phyloP scores from a whole-genome alignment of 1,140 invertebrate species.

The Lepidurus apus region DNA sequence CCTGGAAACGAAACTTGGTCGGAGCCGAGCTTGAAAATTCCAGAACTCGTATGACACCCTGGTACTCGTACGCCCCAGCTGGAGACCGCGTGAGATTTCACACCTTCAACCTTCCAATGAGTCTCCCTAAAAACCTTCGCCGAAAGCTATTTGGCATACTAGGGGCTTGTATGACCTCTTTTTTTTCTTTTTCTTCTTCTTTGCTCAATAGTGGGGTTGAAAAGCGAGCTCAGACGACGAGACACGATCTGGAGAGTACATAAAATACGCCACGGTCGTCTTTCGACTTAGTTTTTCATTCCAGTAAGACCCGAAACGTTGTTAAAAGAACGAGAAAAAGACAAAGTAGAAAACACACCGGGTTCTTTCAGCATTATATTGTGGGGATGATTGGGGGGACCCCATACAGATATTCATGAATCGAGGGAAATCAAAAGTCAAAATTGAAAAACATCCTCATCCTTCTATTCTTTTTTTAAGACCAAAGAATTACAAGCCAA shows the following conservation, averaged over 20 bases:
- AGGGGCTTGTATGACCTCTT: not conserved
- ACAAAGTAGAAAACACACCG: not conserved
- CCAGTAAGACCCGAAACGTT: not conserved
- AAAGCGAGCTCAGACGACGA: not conserved
- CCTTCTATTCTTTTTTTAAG: not conserved
- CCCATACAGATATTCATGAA: slow-evolving; percentile 1
- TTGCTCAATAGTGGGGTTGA: not conserved
- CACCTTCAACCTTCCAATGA: not conserved
- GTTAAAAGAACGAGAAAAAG: not conserved
- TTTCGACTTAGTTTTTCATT: not conserved
- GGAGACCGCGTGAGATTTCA: slow-evolving; percentile 12
- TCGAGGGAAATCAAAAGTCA: not conserved
- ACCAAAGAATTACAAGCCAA: not conserved
- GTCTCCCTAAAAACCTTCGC: not conserved
- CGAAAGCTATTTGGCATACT: slow-evolving; percentile 1
- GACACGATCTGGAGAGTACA: not conserved
- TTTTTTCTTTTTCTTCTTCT: not conserved
- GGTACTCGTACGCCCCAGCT: not conserved
- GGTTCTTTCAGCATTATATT: not conserved
- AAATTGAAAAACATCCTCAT: not conserved
- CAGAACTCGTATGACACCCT: not conserved
- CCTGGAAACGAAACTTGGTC: not conserved
- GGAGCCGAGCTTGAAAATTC: not conserved
- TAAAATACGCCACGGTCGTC: not conserved
- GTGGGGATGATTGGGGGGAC: not conserved